Evolutionary conservation across 1,140 invertebrate genomes (phyloP).

Genomic region (Trypoxylus dichotomus): DNA sequence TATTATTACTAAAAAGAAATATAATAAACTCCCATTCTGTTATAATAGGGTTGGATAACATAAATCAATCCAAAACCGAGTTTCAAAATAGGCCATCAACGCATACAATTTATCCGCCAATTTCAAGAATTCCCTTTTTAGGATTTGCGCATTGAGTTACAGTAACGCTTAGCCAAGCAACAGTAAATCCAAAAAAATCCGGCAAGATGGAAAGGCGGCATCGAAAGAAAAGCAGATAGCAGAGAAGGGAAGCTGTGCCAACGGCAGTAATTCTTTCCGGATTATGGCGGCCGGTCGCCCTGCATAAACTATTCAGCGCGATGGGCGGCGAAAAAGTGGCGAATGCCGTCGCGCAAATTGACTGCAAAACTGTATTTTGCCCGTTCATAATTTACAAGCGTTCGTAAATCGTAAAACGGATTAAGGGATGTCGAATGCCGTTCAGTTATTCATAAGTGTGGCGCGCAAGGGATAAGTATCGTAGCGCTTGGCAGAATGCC

Average conservation of each 20-base stretch:
- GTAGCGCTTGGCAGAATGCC: neutral
- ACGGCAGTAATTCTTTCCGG: neutral
- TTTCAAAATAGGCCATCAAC: neutral
- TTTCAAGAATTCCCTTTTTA: neutral
- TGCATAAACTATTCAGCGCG: neutral
- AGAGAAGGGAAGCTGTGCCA: neutral
- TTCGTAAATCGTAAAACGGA: neutral
- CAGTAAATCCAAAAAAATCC: neutral
- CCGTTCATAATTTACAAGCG: neutral
- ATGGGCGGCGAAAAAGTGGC: neutral
- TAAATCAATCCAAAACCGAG: neutral
- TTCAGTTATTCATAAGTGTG: neutral
- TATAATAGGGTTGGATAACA: neutral
- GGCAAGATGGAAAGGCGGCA: neutral
- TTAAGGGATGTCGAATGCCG: neutral
- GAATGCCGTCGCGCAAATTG: neutral
- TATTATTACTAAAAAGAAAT: no score
- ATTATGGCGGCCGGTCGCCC: neutral
- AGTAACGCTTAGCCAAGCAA: constrained; percentile 1
- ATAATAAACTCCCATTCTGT: no score
- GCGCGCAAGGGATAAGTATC: neutral
- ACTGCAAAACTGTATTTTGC: constrained; percentile 2
- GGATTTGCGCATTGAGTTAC: neutral
- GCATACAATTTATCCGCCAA: neutral
- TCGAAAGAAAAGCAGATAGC: neutral